phyloP scores from a whole-genome alignment of 2,113 vertebrate genomes.

The Nibea albiflora region DNA sequence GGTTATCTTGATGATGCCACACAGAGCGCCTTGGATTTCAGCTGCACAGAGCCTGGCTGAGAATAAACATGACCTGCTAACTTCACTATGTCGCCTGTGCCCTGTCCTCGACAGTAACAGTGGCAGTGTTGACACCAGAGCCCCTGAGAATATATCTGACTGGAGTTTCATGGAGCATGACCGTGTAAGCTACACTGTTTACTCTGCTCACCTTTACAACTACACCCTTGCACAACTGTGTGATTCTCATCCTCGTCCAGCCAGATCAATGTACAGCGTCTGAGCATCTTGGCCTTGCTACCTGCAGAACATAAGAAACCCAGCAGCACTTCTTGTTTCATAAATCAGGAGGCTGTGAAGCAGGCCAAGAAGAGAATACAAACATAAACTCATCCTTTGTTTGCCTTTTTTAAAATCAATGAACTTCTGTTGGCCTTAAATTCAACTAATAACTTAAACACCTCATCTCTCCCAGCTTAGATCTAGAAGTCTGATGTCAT shows the following conservation, averaged over 20 bases:
- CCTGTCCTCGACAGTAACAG: slow-evolving; percentile 54
- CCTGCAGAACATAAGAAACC: slow-evolving; percentile 79
- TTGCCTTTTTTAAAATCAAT: neutral
- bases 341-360: slow-evolving; percentile 75
- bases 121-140: neutral
- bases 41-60: slow-evolving; percentile 86
- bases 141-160: slow-evolving; percentile 10
- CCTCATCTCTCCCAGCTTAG: neutral
- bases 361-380: slow-evolving; percentile 42
- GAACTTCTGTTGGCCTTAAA: neutral
- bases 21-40: slow-evolving; percentile 86
- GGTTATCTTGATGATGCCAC: slow-evolving; percentile 85
- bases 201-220: slow-evolving; percentile 82
- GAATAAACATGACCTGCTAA: slow-evolving; percentile 81
- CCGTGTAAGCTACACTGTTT: slow-evolving; percentile 69
- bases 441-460: neutral
- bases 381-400: neutral
- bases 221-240: slow-evolving; percentile 85
- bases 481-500: neutral
- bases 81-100: slow-evolving; percentile 71
- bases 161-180: slow-evolving; percentile 82
- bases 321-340: slow-evolving; percentile 39
- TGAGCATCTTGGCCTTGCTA: slow-evolving; percentile 67
- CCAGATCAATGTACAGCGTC: slow-evolving; percentile 47
- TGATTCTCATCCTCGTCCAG: slow-evolving; percentile 58